Percentiles rank a stretch among this genome's conserved stretches.
These are phyloP conservation scores for Chitala chitala DNA, from an alignment of 2,113 vertebrate species.

Conservation along the genomic window DNA sequence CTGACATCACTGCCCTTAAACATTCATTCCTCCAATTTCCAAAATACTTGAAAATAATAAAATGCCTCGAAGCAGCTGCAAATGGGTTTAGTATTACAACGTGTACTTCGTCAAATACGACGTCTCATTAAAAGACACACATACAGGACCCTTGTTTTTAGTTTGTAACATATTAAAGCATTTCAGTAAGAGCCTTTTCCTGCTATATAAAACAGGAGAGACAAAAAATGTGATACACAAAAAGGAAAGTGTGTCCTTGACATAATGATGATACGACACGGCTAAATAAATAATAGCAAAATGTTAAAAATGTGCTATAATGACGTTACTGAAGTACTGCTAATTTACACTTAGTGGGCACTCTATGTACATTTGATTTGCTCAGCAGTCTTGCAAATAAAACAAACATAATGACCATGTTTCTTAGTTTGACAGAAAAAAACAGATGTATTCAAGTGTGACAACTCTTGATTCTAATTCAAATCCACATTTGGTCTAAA, in stretches of 20 bases:
- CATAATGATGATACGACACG: neutral
- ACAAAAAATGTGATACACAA: no score
- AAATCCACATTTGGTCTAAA: neutral
- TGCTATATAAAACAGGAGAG: neutral
- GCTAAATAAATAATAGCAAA: neutral
- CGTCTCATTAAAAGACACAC: slow-evolving; percentile 26
- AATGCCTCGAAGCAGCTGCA: slow-evolving; percentile 58
- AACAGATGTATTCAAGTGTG: slow-evolving; percentile 9
- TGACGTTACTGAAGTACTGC: neutral
- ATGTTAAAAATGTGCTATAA: slow-evolving; percentile 1
- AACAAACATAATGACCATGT: neutral
- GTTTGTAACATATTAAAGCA: neutral
- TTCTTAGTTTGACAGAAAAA: neutral
- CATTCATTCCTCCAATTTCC: slow-evolving; percentile 49
- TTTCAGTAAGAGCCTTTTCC: neutral
- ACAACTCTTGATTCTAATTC: neutral
- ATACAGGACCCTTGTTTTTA: slow-evolving; percentile 29
- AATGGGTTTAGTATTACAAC: slow-evolving; percentile 54
- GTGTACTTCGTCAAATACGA: slow-evolving; percentile 58
- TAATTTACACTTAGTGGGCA: no score
- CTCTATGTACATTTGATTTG: no score
- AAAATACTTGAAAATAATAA: slow-evolving; percentile 53
- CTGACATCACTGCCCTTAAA: slow-evolving; percentile 48
- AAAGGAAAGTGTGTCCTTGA: neutral
- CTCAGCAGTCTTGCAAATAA: neutral